Evolutionary conservation across 2,888 invertebrate species (phyloP).

Genomic region (Leptogaster cylindrica): DNA sequence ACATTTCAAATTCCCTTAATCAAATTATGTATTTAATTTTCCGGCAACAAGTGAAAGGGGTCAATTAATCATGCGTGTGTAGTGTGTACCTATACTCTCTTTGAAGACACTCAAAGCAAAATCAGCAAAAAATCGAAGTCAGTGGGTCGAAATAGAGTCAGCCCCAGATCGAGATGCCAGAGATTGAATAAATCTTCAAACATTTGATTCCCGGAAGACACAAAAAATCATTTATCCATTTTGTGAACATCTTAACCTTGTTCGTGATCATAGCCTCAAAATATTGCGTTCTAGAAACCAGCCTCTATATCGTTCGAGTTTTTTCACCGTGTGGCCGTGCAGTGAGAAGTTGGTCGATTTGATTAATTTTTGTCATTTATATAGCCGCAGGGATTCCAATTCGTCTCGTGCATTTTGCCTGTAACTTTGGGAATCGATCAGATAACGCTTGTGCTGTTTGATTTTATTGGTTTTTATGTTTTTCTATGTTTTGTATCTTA

Average conservation of each 20-base stretch:
- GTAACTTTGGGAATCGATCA: constrained; percentile 45
- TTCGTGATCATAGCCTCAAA: constrained; percentile 35
- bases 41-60: constrained; percentile 19
- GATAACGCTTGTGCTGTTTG: constrained; percentile 44
- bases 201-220: constrained; percentile 18
- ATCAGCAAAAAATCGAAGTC: constrained; percentile 24
- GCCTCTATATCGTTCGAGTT: not conserved
- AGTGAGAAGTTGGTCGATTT: constrained; percentile 13
- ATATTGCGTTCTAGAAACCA: not conserved
- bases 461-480: constrained; percentile 43
- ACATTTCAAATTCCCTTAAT: too few relatives aligned
- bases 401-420: constrained; percentile 28
- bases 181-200: constrained; percentile 2
- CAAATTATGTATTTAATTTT: too few relatives aligned
- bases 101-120: too few relatives aligned
- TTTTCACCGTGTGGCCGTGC: not conserved
- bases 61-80: constrained; percentile 20
- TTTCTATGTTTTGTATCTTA: constrained; percentile 43
- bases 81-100: too few relatives aligned
- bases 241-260: constrained; percentile 37
- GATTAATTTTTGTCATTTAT: constrained; percentile 43
- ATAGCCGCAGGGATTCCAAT: constrained; percentile 36
- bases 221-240: constrained; percentile 30
- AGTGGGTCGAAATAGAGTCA: constrained; percentile 4
- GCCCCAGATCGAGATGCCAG: not conserved